Evolutionary conservation across 2,888 invertebrate species (phyloP).

Genomic region (Oeneis ivallda): DNA sequence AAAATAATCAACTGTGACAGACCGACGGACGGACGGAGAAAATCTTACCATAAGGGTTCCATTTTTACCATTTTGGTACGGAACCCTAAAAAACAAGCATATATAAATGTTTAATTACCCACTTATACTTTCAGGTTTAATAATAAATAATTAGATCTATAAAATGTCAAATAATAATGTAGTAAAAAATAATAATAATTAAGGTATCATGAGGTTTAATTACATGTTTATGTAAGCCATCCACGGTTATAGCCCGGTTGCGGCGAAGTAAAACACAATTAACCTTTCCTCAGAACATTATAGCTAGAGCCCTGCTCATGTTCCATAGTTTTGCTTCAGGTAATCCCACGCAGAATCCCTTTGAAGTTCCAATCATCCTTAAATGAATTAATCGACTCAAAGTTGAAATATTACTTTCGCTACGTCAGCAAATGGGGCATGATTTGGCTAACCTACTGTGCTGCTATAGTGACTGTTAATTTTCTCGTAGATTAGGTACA

Average conservation of each 20-base stretch:
- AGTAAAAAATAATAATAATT: slow-evolving; percentile 35
- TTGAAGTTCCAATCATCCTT: slow-evolving; percentile 19
- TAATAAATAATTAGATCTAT: slow-evolving; percentile 10
- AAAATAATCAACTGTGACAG: too few species aligned
- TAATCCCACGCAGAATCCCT: slow-evolving; percentile 45
- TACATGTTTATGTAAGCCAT: slow-evolving; percentile 33
- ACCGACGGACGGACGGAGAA: too few species aligned
- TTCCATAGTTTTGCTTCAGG: slow-evolving; percentile 40
- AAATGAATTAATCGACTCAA: too few species aligned
- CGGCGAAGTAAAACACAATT: slow-evolving; percentile 54
- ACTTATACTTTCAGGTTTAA: slow-evolving; percentile 3
- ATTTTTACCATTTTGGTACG: too few species aligned
- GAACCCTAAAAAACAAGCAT: background rate
- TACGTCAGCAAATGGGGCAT: too few species aligned
- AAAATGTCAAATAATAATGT: slow-evolving; percentile 15
- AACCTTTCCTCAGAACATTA: slow-evolving; percentile 57
- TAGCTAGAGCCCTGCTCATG: slow-evolving; percentile 41
- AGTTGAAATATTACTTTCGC: too few species aligned
- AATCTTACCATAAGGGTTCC: too few species aligned
- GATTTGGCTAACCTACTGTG: too few species aligned
- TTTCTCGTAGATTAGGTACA: too few species aligned
- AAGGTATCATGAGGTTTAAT: slow-evolving; percentile 36
- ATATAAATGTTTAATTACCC: background rate
- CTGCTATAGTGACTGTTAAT: too few species aligned
- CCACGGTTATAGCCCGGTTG: slow-evolving; percentile 31